Conservation (phyloP, 1,140 invertebrate species). For the Pseudomyrmex dendroicus region DNA sequence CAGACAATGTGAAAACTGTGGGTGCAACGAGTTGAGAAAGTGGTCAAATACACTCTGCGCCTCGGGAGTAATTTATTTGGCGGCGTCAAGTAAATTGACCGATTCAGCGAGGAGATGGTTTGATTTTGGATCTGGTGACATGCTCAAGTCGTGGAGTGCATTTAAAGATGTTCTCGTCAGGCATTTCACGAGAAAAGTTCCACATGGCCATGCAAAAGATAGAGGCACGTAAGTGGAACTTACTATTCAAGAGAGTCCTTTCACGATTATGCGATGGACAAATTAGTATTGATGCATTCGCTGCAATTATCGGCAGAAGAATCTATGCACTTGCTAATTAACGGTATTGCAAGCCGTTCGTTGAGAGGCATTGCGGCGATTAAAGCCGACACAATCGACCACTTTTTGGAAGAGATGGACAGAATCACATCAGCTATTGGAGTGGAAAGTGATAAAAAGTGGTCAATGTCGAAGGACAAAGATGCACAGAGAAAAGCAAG, state of each 20-base stretch:
- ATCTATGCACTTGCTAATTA: background rate
- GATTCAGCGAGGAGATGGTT: background rate
- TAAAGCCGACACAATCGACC: background rate
- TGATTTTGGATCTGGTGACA: background rate
- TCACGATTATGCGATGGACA: background rate
- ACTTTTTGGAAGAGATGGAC: background rate
- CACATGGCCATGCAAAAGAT: background rate
- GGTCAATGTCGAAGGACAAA: background rate
- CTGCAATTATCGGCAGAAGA: background rate
- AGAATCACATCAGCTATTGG: background rate
- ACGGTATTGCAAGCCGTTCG: background rate
- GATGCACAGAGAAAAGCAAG: fast-evolving
- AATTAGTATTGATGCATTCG: background rate
- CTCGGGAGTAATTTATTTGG: background rate
- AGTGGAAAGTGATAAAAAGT: too few relatives aligned
- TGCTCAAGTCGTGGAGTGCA: background rate
- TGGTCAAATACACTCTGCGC: too few relatives aligned
- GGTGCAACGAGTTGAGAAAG: too few relatives aligned
- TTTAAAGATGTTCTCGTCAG: background rate
- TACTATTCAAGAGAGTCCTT: background rate
- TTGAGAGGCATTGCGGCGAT: background rate
- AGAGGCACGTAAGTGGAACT: background rate
- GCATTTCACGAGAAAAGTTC: background rate
- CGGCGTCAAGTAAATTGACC: background rate
- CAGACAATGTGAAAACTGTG: too few relatives aligned